Base-by-base conservation (phyloP, 2,888 invertebrate species). In the Lymantria dispar region DNA sequence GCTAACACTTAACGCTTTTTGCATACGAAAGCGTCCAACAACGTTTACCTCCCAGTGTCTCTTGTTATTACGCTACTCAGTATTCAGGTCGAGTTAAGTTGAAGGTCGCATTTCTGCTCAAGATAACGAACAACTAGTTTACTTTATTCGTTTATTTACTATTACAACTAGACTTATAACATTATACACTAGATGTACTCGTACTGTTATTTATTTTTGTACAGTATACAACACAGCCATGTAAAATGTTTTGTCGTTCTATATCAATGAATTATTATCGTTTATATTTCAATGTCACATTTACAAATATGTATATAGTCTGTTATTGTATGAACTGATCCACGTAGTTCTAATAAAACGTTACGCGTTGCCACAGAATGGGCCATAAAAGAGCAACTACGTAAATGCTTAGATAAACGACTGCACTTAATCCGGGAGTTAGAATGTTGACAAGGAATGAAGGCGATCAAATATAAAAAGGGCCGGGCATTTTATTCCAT, bases 1-100 rank as follows among this genome's bases (percentile, higher is more conserved):
- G 87, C 87, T 87, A 87, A 86, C 86, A 88, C 86, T 87, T 89
- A 84, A 89, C 91, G 89, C 88, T 87, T 90, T 91, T 91, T 91
- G 91, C 90, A 91, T 90, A 90, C 90, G 84, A 87, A 90, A 88
- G 78, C 79, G 80, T 78, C 82, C 77, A 33, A 22, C 22, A 75
- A 79, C 80, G 74, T 79, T 81, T 79, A 83, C 83, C 83, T 83
- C 76, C 76, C 76, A 80, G 78, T 85, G 83, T 85, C 86, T 83
- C 83, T 81, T 80, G 84, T 86, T 88, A 86, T 87, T 85, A 81
- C 75, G 70, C 83, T 81, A 70, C 81, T 89, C 84, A 77, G 82
- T 89, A 90, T 90, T 90, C 89, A 75, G 76, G 66, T 65, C 76
- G 75, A 73, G 80, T 71, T 48, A 72, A 81, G 80, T 82, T 87